Percentiles rank a stretch among this genome's conserved stretches.
These are phyloP conservation scores for Nerophis ophidion DNA, from an alignment of 2,113 vertebrate genomes.

Conservation along the genomic window DNA sequence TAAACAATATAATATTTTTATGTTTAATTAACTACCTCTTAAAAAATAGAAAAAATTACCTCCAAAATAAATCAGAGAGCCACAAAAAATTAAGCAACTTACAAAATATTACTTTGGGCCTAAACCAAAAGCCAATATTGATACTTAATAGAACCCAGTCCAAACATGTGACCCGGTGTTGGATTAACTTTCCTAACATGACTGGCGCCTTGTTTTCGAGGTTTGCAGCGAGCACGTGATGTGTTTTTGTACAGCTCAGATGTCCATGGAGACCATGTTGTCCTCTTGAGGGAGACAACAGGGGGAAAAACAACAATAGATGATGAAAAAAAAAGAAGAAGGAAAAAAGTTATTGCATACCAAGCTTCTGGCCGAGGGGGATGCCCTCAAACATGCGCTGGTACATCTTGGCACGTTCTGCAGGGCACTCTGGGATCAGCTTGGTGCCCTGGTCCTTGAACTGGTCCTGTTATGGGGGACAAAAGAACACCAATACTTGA, in stretches of 20 bases:
- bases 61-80: too few relatives aligned
- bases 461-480: constrained; percentile 43
- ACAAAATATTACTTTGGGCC: too few relatives aligned
- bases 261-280: background rate
- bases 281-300: constrained; percentile 4
- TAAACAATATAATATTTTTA: too few relatives aligned
- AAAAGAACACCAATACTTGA: constrained; percentile 1
- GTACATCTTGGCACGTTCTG: constrained; percentile 56
- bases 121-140: background rate
- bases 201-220: constrained; percentile 1
- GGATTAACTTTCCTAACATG: constrained; percentile 8
- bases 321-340: background rate
- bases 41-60: too few relatives aligned
- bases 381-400: constrained; percentile 66
- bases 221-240: background rate
- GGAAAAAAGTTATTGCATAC: constrained; percentile 17
- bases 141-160: background rate
- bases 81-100: too few relatives aligned
- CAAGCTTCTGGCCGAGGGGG: constrained; percentile 44
- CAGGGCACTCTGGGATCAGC: constrained; percentile 54
- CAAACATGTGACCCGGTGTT: constrained; percentile 23
- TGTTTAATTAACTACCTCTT: too few relatives aligned
- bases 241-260: constrained; percentile 5
- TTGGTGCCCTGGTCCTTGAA: constrained; percentile 65
- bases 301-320: background rate